Evolutionary conservation across 2,797 vertebrate genomes (phyloP), one percentile per base, ranked within the genome.

Genomic region (Garrulus glandarius): DNA sequence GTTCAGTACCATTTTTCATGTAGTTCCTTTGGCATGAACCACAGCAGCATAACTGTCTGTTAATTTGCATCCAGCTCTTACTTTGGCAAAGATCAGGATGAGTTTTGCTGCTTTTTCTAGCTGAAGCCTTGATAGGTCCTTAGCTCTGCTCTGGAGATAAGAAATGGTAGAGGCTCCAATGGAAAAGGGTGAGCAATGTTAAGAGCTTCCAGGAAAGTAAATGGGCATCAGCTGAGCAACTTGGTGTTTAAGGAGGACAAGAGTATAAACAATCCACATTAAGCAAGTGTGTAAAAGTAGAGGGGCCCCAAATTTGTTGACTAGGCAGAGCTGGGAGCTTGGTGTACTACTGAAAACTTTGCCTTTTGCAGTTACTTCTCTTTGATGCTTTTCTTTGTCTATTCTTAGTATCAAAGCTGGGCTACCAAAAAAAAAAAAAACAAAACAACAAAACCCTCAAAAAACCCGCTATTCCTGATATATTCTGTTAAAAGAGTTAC

Each of bases 1-100:
- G 15, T 71, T 93, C 76, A 60, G 26, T 63, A 41, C 26, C 15
- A 16, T 83, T 94, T 92, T 83, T 64, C 44, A 22, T n/a, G 32
- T 52, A 55, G 46, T 32, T 83, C 24, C 24, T 84, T 71, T 91
- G 65, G 41, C 49, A 56, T n/a, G 30, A 90, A 23, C 30, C 64
- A 11, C 6, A 55, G 59, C 43, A 67, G 67, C 77, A 57, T 71
- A 84, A 44, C 32, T 59, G 13, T 30, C 32, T 82, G 11, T 27
- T 64, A 27, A 68, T 86, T 88, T 56, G 46, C 41, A 86, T 67
- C 22, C 22, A 75, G 22, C 49, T 92, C 17, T 46, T 84, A 14
- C 46, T 74, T 50, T 56, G 15, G 57, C 57, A 78, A 79, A 69
- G 34, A 46, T 59, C 15, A 59, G 60, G 19, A 50, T 60, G 29